Evolutionary conservation across 2,113 vertebrate genomes (phyloP), one percentile per base, ranked within the genome.

Genomic region (Seriola rivoliana): DNA sequence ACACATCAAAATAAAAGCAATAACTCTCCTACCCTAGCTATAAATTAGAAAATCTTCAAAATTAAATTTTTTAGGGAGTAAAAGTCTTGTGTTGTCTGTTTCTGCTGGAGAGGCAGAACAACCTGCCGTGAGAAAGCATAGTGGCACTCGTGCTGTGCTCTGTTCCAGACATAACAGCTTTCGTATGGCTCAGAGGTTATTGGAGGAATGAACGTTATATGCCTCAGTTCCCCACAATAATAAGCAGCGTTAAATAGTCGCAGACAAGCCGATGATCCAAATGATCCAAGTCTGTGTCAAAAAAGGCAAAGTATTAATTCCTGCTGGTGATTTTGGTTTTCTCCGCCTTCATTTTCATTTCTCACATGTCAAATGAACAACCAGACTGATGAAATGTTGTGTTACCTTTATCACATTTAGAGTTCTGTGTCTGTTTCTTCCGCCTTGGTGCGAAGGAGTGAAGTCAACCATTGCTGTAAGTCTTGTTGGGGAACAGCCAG

Each of bases 181-280:
- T 89, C 63, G 66, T 85, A 89, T 88, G 87, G 85, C 88, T 93
- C 83, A 83, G 90, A 85, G 81, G 81, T 92, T 91, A 91, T 40
- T 76, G 76, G 74, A 85, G 55, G 79, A 86, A 90, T 81, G 34
- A 83, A 87, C 32, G 29, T 92, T 80, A 42, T 69, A 82, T 69
- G 91, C 88, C 68, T 92, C 89, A 87, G 4, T 92, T 90, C 81
- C 78, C 25, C 84, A 57, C 85, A 91, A 84, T 93, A 92, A 92
- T 79, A 90, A 89, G 84, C 84, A 60, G 32, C 1, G 42, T 55
- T 68, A 48, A 78, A 60, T 62, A 71, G 38, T 80, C 63, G 21
- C 60, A 70, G 76, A 83, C 60, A 73, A 85, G 63, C 80, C 77
- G 12, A 71, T 74, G 71, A 89, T 66, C 80, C 87, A 75, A 63